Conservation (phyloP, 2,797 vertebrate genomes). For the Rhynchotus rufescens region DNA sequence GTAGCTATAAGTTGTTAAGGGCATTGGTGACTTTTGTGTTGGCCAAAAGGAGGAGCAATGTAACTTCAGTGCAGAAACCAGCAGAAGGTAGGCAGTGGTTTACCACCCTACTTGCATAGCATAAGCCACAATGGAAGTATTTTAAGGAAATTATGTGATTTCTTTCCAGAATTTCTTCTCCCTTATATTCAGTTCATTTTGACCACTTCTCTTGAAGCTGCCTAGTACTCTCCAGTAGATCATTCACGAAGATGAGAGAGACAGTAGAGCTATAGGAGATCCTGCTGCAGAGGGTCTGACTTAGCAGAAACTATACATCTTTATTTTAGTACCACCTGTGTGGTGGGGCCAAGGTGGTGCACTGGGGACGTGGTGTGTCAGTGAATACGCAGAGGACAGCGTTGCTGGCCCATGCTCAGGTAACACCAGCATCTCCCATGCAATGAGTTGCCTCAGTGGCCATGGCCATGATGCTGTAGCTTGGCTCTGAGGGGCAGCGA, state of each 20-base stretch:
- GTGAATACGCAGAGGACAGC: background rate
- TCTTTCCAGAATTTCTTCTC: background rate
- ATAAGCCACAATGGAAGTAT: background rate
- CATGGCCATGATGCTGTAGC: background rate
- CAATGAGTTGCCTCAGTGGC: background rate
- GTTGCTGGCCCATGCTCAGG: background rate
- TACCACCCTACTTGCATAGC: background rate
- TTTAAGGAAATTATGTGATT: background rate
- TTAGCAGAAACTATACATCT: background rate
- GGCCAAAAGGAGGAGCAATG: background rate
- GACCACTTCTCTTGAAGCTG: background rate
- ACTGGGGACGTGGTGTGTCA: background rate
- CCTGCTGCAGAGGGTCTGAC: background rate
- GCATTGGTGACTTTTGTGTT: slow-evolving; percentile 18
- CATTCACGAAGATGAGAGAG: background rate
- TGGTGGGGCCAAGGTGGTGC: background rate
- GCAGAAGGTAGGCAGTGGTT: background rate
- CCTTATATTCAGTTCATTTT: background rate
- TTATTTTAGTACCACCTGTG: background rate
- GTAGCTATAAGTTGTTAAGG: background rate
- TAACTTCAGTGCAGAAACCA: slow-evolving; percentile 5
- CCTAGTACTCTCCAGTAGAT: background rate
- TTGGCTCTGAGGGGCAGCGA: rapidly evolving
- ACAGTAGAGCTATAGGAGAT: background rate
- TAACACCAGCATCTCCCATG: background rate